phyloP scores from a whole-genome alignment of 2,888 invertebrate species.

The Linhomoeus sp. region DNA sequence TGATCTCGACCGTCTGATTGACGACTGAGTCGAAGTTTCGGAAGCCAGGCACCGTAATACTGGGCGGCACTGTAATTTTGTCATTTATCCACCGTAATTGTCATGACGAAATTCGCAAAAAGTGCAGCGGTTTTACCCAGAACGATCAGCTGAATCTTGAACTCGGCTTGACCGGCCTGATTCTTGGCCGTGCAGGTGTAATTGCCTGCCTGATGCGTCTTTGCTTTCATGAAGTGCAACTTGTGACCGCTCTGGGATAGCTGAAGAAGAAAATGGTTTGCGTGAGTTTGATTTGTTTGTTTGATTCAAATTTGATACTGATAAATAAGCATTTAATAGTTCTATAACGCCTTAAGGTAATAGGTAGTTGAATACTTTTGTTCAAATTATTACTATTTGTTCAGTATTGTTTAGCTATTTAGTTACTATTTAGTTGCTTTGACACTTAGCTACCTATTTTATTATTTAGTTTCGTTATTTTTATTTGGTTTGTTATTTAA shows the following conservation, averaged over 20 bases:
- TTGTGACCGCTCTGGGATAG: constrained; percentile 13
- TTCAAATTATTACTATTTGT: too few relatives aligned
- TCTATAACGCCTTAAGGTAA: too few relatives aligned
- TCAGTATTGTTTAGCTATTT: too few relatives aligned
- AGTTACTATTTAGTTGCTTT: too few relatives aligned
- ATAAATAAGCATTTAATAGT: too few relatives aligned
- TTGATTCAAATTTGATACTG: too few relatives aligned
- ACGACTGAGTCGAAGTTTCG: constrained; percentile 24
- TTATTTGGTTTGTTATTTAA: too few relatives aligned
- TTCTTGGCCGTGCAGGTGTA: constrained; percentile 43
- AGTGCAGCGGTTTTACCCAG: constrained; percentile 13
- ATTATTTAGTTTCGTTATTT: too few relatives aligned
- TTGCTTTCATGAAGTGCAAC: constrained; percentile 15
- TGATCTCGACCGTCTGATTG: constrained; percentile 28
- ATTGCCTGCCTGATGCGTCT: constrained; percentile 36
- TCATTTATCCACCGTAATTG: not conserved
- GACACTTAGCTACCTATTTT: too few relatives aligned
- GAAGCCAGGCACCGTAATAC: constrained; percentile 20
- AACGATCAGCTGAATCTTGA: constrained; percentile 37
- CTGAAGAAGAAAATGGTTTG: constrained; percentile 9
- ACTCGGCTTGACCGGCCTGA: constrained; percentile 41
- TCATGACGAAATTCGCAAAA: constrained; percentile 7
- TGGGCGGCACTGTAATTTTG: constrained; percentile 35
- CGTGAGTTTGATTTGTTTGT: too few relatives aligned
- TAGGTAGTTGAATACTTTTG: too few relatives aligned